Percentiles rank a stretch among this genome's conserved stretches.
These are phyloP conservation scores for Benitochromis conjunctus DNA, from an alignment of 2,113 vertebrate species.

Conservation along the genomic window DNA sequence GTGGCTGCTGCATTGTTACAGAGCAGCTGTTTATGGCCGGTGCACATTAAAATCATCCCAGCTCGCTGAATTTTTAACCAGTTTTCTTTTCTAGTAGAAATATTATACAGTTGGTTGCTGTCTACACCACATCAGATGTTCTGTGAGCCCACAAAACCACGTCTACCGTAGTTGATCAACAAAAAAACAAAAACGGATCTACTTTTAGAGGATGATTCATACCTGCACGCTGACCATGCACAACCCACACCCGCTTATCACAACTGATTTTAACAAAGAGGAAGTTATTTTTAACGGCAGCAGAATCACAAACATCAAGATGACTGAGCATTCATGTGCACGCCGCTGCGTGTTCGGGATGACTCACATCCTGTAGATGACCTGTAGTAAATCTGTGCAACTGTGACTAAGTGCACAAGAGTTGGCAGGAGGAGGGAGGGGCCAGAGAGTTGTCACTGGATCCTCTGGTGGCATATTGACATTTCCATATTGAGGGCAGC, in stretches of 20 bases:
- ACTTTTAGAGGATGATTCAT: neutral
- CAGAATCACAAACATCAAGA: neutral
- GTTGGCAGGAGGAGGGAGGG: neutral
- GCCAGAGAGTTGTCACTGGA: neutral
- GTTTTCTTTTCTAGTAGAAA: neutral
- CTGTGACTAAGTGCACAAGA: neutral
- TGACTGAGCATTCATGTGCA: neutral
- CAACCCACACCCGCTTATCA: neutral
- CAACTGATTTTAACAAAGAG: neutral
- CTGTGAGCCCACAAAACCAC: neutral
- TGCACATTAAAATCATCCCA: neutral
- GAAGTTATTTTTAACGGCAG: neutral
- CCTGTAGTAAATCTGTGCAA: neutral
- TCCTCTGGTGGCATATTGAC: neutral
- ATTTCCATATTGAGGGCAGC: constrained; percentile 23
- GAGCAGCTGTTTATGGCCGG: neutral
- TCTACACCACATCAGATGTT: neutral
- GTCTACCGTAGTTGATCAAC: neutral
- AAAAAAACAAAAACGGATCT: neutral
- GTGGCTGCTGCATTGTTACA: neutral
- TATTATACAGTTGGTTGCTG: neutral
- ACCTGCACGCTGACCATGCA: neutral
- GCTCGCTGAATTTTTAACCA: neutral
- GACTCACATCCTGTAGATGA: neutral
- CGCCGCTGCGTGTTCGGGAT: neutral